These are phyloP conservation scores for Leptoteleia sp. DNA, from an alignment of 1,140 invertebrate genomes.

Conservation along the genomic window DNA sequence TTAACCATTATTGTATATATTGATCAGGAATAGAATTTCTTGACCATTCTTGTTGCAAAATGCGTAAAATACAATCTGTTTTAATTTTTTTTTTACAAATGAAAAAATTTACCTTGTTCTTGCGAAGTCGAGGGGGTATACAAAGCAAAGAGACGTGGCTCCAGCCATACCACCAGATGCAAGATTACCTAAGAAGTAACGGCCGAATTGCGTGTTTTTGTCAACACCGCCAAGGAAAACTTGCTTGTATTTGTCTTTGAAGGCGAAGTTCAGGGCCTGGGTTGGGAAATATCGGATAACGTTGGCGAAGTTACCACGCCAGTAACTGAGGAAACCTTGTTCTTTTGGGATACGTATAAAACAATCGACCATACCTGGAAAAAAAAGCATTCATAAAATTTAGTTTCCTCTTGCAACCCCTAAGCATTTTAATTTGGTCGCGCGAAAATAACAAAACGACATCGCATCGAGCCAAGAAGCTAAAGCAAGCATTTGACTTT, in stretches of 20 bases:
- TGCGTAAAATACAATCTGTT: too few species aligned
- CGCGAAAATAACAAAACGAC: not conserved
- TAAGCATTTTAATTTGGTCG: not conserved
- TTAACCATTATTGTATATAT: too few species aligned
- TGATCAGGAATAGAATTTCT: too few species aligned
- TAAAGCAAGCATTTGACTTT: constrained; percentile 8
- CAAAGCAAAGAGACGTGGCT: constrained; percentile 96
- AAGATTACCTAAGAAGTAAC: constrained; percentile 92
- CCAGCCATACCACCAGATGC: constrained; percentile 97
- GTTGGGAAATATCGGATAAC: constrained; percentile 97
- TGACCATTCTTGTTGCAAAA: too few species aligned
- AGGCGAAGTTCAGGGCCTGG: constrained; percentile 97
- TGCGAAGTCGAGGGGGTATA: constrained; percentile 97
- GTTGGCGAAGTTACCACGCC: constrained; percentile 97
- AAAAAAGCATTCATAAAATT: constrained; percentile 2
- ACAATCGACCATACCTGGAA: constrained; percentile 91
- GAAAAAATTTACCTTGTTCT: constrained; percentile 87
- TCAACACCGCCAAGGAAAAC: constrained; percentile 92
- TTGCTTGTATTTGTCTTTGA: constrained; percentile 95
- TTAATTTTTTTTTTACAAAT: not conserved
- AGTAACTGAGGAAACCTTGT: constrained; percentile 92
- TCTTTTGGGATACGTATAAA: constrained; percentile 93
- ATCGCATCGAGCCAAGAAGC: constrained; percentile 4
- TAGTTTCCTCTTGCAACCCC: not conserved
- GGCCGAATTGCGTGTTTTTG: constrained; percentile 94